These are phyloP conservation scores for Pomacea canaliculata DNA, from an alignment of 2,888 invertebrate genomes.

Conservation along the genomic window DNA sequence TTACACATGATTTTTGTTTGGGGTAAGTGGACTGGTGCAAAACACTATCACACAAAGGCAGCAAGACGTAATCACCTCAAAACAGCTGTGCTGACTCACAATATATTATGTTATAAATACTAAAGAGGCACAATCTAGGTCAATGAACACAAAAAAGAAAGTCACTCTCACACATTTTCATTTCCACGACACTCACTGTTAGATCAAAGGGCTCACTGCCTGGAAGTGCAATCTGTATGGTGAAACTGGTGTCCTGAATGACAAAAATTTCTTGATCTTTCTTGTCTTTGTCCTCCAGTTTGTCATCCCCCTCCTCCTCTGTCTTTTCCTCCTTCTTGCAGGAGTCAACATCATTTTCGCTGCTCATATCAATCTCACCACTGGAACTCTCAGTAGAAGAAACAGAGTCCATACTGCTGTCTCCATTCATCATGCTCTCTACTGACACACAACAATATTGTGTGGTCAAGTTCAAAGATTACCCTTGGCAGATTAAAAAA, in stretches of 20 bases:
- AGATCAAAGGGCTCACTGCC: slow-evolving; percentile 93
- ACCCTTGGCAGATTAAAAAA: too few species aligned
- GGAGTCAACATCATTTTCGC: not conserved
- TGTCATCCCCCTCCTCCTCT: slow-evolving; percentile 26
- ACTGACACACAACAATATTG: not conserved
- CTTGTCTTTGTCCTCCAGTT: slow-evolving; percentile 39
- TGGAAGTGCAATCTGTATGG: slow-evolving; percentile 93
- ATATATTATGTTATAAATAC: too few species aligned
- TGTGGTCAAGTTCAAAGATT: not conserved
- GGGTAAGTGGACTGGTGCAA: too few species aligned
- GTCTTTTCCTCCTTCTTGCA: slow-evolving; percentile 8
- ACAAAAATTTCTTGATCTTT: slow-evolving; percentile 62
- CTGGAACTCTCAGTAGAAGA: not conserved
- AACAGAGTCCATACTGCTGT: not conserved
- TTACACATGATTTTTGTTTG: too few species aligned
- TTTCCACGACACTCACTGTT: slow-evolving; percentile 75
- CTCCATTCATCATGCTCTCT: slow-evolving; percentile 15
- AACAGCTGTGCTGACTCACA: too few species aligned
- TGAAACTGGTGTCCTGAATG: slow-evolving; percentile 71
- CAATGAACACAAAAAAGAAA: too few species aligned
- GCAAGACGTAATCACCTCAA: too few species aligned
- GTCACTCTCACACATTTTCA: too few species aligned
- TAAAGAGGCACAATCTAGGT: too few species aligned
- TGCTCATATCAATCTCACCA: not conserved
- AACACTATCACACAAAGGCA: too few species aligned